Evolutionary conservation across 53 echinoderm and acorn worm species (phyloP), one percentile per base, ranked within the genome.

Genomic region (Echinarachnius parma): DNA sequence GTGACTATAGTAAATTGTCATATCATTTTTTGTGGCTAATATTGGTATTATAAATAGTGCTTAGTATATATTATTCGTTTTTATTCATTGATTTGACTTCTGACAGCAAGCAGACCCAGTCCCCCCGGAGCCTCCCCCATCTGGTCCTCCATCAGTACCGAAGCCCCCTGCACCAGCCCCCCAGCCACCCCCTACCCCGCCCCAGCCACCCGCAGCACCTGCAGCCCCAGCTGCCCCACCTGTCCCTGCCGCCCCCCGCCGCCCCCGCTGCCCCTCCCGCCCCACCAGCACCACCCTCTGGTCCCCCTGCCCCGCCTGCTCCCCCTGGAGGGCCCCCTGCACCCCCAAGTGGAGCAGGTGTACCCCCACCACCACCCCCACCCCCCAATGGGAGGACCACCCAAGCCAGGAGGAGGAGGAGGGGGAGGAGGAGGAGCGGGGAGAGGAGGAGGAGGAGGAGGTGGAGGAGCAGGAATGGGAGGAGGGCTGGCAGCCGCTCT

Each of bases 351-450:
- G 92, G 79, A 49, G 85, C 64, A 24, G 80, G 76, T 18, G 78
- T 77, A 49, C 93, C 89, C 18, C 81, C 85, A 16, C 92, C 92
- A 37, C 87, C 87, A 16, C 92, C 88, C 14, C 87, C 87, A 48
- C 87, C 87, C 64, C 61, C 84, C 29, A n/a, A 57, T 37, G n/a
- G 80, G 80, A 16, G 82, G 78, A 5, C 49, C 61, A 14, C 50
- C 79, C 2, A 44, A 68, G 23, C 66, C 58, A 31, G 37, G 23
- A 53, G 39, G 64, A 7, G 60, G 66, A 23, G 83, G 77, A 20
- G 55, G 35, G 13, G 30, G 49, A 3, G 28, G 49, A 4, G 13
- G 28, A n/a, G n/a, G n/a, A n/a, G n/a, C n/a, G n/a, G n/a, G n/a
- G n/a, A n/a, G n/a, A 39, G 39, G 62, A 9, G 67, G 66, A 1